Base-by-base conservation (phyloP, 2,888 invertebrate genomes). In the Atethmia centrago region DNA sequence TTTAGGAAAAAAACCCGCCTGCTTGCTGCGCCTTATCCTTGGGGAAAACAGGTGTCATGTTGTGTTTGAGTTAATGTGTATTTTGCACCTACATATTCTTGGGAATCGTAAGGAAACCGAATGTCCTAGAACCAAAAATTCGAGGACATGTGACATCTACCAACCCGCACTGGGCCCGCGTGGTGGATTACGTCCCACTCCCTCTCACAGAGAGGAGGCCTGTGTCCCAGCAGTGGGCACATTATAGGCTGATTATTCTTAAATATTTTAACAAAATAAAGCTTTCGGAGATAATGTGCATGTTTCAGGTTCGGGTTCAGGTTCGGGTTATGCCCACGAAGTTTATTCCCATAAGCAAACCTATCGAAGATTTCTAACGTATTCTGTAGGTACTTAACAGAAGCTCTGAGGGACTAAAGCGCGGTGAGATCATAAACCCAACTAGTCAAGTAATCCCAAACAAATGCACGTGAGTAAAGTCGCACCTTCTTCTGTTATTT, bases 391-490 rank as follows among this genome's bases (percentile, higher is more conserved):
- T 3, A 16, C 14, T 1, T 25, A 36, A 25, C 36, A 21, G 7
- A 45, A n/a, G 45, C 9, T 21, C 21, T 28, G n/a, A n/a, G n/a
- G n/a, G n/a, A n/a, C n/a, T 58, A 47, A 25, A 25, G 53, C 19
- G 28, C 12, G 7, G 19, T 80, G 40, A 74, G 45, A 56, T 66
- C 61, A 62, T 55, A 36, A 16, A 28, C 16, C 47, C 14, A 40
- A 12, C 21, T 28, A 40, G 42, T 25, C 14, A 45, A 58, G n/a
- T n/a, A 19, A 31, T 31, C 10, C 8, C 12, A 19, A n/a, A 58
- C n/a, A 64, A 28, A 36, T 40, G 31, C 49, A 45, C 72, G 49
- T 49, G 79, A 63, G 42, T 0, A 1, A 0, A 4, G 25, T 63
- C 79, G 40, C 56, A 47, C 53, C 31, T n/a, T 36, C 19, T 28